These are phyloP conservation scores for Xyrauchen texanus DNA, from an alignment of 2,113 vertebrate species.

Conservation along the genomic window DNA sequence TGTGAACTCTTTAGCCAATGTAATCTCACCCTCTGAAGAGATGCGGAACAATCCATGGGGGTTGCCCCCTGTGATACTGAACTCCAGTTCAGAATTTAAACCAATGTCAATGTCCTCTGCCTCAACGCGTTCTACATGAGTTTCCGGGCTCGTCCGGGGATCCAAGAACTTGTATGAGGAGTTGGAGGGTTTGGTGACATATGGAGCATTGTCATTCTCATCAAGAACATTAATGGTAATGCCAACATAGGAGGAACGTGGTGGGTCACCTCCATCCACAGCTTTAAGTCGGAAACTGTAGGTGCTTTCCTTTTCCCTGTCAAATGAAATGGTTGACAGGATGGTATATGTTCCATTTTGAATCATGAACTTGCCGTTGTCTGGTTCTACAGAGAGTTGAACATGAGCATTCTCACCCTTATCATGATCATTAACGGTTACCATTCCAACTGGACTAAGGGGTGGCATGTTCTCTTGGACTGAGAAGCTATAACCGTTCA, in stretches of 20 bases:
- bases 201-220: conserved; percentile 95
- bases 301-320: conserved; percentile 93
- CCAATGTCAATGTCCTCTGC: conserved; percentile 93
- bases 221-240: conserved; percentile 97
- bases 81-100: conserved; percentile 84
- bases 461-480: conserved; percentile 94
- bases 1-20: conserved; percentile 87
- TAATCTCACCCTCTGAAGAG: conserved; percentile 86
- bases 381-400: conserved; percentile 88
- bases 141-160: conserved; percentile 81
- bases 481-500: conserved; percentile 94
- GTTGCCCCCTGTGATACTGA: conserved; percentile 90
- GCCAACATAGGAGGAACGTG: conserved; percentile 90
- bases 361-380: conserved; percentile 94
- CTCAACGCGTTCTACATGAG: conserved; percentile 86
- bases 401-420: conserved; percentile 90
- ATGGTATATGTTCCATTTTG: conserved; percentile 96
- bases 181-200: conserved; percentile 91
- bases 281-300: conserved; percentile 96
- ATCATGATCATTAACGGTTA: conserved; percentile 91
- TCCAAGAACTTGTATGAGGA: conserved; percentile 88
- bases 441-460: conserved; percentile 92
- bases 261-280: conserved; percentile 86
- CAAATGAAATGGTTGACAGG: conserved; percentile 93
- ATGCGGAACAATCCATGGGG: conserved; percentile 93